Evolutionary conservation across 1,140 invertebrate genomes (phyloP).

Genomic region (Phthorimaea operculella): DNA sequence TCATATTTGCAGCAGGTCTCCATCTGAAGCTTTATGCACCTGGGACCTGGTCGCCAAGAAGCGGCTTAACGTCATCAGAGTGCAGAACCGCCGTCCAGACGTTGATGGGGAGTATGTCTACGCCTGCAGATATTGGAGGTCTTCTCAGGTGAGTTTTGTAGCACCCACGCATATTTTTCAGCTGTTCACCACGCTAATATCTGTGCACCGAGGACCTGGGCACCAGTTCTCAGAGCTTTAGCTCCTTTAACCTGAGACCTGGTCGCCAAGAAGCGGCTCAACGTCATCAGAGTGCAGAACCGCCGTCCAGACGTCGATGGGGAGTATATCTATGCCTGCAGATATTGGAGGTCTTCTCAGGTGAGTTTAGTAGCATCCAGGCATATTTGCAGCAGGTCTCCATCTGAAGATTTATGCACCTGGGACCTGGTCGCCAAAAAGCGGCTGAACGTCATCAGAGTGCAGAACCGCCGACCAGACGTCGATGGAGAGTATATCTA

Average conservation of each 20-base stretch:
- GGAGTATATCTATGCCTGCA: constrained; percentile 56
- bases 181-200: too few species aligned
- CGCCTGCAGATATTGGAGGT: constrained; percentile 58
- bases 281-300: constrained; percentile 50
- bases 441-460: constrained; percentile 35
- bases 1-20: constrained; percentile 40
- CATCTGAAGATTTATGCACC: constrained; percentile 26
- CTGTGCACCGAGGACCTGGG: too few species aligned
- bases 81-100: constrained; percentile 50
- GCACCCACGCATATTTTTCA: too few species aligned
- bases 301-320: constrained; percentile 48
- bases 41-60: constrained; percentile 51
- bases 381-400: constrained; percentile 40
- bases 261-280: constrained; percentile 38
- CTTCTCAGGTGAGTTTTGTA: constrained; percentile 8
- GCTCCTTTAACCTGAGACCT: too few species aligned
- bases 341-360: constrained; percentile 50
- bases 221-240: too few species aligned
- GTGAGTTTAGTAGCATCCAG: constrained; percentile 17
- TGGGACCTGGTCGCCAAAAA: constrained; percentile 51
- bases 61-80: constrained; percentile 34
- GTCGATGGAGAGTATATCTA: constrained; percentile 58
- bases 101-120: constrained; percentile 58
- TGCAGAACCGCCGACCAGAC: constrained; percentile 50
- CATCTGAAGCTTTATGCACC: constrained; percentile 26